A percentile compares a stretch with the other conserved stretches of the same genome.
Evolutionary conservation across 2,797 vertebrate genomes (phyloP).

Genomic region (Limosa lapponica): DNA sequence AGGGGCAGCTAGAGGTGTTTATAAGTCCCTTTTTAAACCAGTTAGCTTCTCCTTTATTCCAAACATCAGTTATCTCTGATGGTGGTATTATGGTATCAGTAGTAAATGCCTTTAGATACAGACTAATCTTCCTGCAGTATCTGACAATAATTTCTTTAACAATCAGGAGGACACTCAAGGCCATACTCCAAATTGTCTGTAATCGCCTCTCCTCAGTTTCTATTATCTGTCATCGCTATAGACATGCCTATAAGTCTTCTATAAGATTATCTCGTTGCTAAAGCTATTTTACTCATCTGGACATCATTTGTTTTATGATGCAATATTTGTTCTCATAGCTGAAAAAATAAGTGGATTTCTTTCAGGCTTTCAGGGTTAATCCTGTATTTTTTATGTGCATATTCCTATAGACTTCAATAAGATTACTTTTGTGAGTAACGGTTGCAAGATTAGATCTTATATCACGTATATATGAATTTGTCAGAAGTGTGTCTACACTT

Average conservation of each 20-base stretch:
- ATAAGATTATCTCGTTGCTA: not conserved
- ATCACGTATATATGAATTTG: not conserved
- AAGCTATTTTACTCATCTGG: slow-evolving; percentile 19
- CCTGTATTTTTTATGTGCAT: not conserved
- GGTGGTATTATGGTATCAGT: not conserved
- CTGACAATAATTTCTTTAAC: slow-evolving; percentile 8
- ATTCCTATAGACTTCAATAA: not conserved
- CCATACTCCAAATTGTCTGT: not conserved
- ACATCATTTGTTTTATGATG: not conserved
- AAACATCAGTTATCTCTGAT: not conserved
- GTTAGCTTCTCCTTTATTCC: not conserved
- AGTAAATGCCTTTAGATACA: not conserved
- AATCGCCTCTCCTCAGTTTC: not conserved
- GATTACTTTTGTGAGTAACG: not conserved
- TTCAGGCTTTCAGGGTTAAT: not conserved
- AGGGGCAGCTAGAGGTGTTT: not conserved
- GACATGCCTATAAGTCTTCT: not conserved
- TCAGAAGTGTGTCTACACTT: not conserved
- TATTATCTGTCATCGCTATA: not conserved
- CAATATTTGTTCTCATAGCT: slow-evolving; percentile 6
- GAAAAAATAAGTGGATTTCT: not conserved
- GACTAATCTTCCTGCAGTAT: not conserved
- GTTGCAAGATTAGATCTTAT: not conserved
- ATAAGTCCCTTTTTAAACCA: not conserved
- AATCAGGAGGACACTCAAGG: not conserved